Conservation (phyloP, 2,888 invertebrate species). For the Stenichneumon culpator region DNA sequence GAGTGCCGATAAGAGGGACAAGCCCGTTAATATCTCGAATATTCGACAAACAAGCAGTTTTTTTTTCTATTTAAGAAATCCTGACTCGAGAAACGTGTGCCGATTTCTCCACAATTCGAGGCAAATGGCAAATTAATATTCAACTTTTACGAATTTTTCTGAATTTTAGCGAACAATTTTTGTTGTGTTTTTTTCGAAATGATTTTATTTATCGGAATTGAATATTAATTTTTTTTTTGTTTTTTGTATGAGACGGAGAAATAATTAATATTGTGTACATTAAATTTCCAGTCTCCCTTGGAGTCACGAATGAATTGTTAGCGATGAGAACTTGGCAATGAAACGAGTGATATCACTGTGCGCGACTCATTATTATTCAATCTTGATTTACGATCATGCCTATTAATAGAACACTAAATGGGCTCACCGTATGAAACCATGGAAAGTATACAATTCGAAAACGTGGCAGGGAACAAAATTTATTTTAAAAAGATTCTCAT, state of each 20-base stretch:
- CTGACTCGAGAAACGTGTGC: not conserved
- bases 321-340: constrained; percentile 64
- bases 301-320: constrained; percentile 53
- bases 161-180: not conserved
- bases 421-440: constrained; percentile 62
- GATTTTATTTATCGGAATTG: not conserved
- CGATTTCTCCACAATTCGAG: not conserved
- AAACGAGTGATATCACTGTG: constrained; percentile 71
- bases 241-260: not conserved
- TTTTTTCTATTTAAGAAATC: no score
- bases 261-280: not conserved
- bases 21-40: constrained; percentile 1
- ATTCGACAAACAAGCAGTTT: not conserved
- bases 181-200: not conserved
- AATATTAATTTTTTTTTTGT: not conserved
- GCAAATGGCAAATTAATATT: not conserved
- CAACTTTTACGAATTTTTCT: not conserved
- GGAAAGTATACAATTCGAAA: constrained; percentile 44
- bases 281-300: not conserved
- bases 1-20: constrained; percentile 26
- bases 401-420: constrained; percentile 70
- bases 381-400: constrained; percentile 72
- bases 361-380: constrained; percentile 72
- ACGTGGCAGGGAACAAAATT: not conserved
- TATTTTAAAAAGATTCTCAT: not conserved